Percentiles rank a stretch among this genome's conserved stretches.
These are phyloP conservation scores for Bucco capensis DNA, from an alignment of 2,113 vertebrate genomes.

Conservation along the genomic window DNA sequence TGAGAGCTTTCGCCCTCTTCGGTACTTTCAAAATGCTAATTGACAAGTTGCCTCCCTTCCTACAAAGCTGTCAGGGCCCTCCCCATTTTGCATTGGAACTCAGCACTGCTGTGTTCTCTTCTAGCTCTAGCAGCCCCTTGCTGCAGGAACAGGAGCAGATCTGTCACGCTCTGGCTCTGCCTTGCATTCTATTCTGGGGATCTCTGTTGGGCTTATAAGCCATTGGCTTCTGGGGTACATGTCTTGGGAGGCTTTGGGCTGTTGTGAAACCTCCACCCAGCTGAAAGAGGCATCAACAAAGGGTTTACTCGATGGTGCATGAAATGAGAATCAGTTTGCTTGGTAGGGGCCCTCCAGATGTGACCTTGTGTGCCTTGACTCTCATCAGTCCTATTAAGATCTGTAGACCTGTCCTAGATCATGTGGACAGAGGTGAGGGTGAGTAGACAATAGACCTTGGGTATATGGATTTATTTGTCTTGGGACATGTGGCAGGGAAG, in stretches of 20 bases:
- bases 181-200: not conserved
- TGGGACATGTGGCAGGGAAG: not conserved
- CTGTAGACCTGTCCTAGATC: not conserved
- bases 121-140: not conserved
- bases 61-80: not conserved
- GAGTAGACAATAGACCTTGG: not conserved
- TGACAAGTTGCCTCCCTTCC: not conserved
- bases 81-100: not conserved
- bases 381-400: not conserved
- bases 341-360: not conserved
- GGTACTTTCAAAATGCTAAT: not conserved
- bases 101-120: not conserved
- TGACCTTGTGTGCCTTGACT: not conserved
- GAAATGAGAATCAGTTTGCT: not conserved
- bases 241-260: not conserved
- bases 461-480: not conserved
- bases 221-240: fast-evolving
- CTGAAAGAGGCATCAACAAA: not conserved
- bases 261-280: not conserved
- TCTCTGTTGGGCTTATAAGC: not conserved
- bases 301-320: not conserved
- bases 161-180: not conserved
- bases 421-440: not conserved
- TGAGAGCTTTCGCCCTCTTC: not conserved
- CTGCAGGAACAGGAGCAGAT: not conserved